Conservation (phyloP, 2,797 vertebrate genomes). For the Gadopsis marmoratus region DNA sequence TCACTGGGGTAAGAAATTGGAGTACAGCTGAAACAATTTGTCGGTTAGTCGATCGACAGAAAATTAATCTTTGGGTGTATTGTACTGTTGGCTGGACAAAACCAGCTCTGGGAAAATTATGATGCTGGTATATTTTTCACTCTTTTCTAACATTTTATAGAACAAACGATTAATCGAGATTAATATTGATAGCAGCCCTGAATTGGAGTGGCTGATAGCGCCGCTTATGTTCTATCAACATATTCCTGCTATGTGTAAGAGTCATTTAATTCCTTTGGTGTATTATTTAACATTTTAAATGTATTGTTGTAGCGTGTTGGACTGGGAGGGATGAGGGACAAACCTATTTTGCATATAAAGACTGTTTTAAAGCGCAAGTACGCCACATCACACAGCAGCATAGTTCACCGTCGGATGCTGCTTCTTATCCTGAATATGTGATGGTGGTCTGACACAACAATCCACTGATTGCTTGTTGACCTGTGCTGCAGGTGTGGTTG, state of each 20-base stretch:
- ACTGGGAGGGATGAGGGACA: too few species aligned
- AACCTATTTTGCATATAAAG: not conserved
- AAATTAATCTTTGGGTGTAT: not conserved
- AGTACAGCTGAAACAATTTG: not conserved
- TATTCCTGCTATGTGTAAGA: not conserved
- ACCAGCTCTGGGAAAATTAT: not conserved
- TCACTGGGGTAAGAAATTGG: not conserved
- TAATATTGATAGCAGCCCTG: not conserved
- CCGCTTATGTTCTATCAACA: not conserved
- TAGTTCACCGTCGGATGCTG: not conserved
- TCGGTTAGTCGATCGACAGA: not conserved
- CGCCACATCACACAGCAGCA: not conserved
- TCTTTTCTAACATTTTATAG: conserved; percentile 4
- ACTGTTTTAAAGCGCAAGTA: not conserved
- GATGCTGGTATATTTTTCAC: not conserved
- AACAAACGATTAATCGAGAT: not conserved
- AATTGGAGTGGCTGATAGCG: not conserved
- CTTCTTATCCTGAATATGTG: not conserved
- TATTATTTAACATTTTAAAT: not conserved
- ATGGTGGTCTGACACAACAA: not conserved
- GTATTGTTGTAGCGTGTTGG: not conserved
- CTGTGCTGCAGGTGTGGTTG: conserved; percentile 85
- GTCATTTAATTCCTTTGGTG: not conserved
- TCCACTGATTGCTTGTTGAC: rapidly evolving
- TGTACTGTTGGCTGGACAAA: not conserved